Percentiles rank a stretch among this genome's conserved stretches.
Evolutionary conservation across 2,113 vertebrate species (phyloP).

Genomic region (Notothenia coriiceps): DNA sequence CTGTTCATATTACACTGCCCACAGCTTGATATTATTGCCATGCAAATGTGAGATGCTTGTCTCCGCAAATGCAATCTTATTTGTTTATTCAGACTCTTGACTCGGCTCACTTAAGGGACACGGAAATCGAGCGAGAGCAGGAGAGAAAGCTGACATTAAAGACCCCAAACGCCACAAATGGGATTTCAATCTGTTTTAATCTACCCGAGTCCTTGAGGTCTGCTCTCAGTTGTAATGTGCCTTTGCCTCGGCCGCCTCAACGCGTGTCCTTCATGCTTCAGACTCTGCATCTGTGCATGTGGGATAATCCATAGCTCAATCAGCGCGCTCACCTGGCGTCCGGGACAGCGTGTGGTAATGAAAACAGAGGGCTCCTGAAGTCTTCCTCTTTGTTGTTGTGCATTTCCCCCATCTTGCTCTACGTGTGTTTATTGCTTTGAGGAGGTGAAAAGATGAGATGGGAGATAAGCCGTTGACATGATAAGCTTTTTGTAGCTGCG

Average conservation of each 20-base stretch:
- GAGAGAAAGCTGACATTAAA: slow-evolving; percentile 42
- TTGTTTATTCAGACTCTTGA: slow-evolving; percentile 56
- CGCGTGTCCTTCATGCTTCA: slow-evolving; percentile 76
- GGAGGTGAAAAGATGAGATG: slow-evolving; percentile 56
- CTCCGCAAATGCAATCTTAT: slow-evolving; percentile 56
- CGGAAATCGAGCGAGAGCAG: slow-evolving; percentile 18
- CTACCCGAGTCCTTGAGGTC: slow-evolving; percentile 76
- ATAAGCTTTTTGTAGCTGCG: slow-evolving; percentile 29
- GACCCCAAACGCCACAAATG: slow-evolving; percentile 75
- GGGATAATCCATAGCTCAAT: slow-evolving; percentile 71
- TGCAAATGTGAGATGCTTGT: slow-evolving; percentile 55
- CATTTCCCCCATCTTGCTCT: slow-evolving; percentile 26
- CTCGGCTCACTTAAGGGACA: slow-evolving; percentile 45
- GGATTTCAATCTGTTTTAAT: slow-evolving; percentile 85
- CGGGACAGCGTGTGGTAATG: slow-evolving; percentile 32
- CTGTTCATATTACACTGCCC: slow-evolving; percentile 57
- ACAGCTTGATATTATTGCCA: slow-evolving; percentile 60
- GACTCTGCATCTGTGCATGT: slow-evolving; percentile 51
- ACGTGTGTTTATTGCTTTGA: slow-evolving; percentile 56
- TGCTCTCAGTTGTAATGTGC: slow-evolving; percentile 67
- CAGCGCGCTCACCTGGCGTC: slow-evolving; percentile 29
- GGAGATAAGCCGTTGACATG: slow-evolving; percentile 54
- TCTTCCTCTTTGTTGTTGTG: slow-evolving; percentile 45
- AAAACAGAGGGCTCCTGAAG: slow-evolving; percentile 48
- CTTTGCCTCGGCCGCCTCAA: slow-evolving; percentile 59